Conservation (phyloP, 2,113 vertebrate genomes). For the Drymodes brunneopygia region DNA sequence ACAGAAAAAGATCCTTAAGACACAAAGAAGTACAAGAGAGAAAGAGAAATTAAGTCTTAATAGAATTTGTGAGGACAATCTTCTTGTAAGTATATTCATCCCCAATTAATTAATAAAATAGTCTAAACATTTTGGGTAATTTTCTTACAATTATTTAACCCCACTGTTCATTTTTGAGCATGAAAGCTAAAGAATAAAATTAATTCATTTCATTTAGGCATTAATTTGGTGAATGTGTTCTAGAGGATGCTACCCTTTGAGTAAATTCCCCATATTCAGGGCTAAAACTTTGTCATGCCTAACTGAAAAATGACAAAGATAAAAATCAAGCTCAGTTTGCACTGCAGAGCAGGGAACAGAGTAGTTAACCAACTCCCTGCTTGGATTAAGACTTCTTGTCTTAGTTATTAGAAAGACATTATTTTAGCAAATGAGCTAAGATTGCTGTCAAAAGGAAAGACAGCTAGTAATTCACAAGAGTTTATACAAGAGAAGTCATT, state of each 20-base stretch:
- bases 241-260: neutral
- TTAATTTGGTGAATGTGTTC: neutral
- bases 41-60: neutral
- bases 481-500: neutral
- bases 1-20: neutral
- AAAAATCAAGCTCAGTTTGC: neutral
- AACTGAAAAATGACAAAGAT: neutral
- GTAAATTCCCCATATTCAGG: neutral
- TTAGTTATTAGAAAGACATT: neutral
- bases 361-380: neutral
- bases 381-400: neutral
- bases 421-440: neutral
- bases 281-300: neutral
- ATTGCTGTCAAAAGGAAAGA: neutral
- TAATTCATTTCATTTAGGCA: neutral
- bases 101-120: neutral
- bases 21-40: neutral
- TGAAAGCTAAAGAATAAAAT: neutral
- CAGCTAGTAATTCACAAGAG: neutral
- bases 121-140: neutral
- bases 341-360: neutral
- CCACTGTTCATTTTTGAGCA: neutral
- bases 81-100: neutral
- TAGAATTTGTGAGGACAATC: neutral
- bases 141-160: neutral